Evolutionary conservation across 2,888 invertebrate species (phyloP).

Genomic region (Scaptomyza polygonia): DNA sequence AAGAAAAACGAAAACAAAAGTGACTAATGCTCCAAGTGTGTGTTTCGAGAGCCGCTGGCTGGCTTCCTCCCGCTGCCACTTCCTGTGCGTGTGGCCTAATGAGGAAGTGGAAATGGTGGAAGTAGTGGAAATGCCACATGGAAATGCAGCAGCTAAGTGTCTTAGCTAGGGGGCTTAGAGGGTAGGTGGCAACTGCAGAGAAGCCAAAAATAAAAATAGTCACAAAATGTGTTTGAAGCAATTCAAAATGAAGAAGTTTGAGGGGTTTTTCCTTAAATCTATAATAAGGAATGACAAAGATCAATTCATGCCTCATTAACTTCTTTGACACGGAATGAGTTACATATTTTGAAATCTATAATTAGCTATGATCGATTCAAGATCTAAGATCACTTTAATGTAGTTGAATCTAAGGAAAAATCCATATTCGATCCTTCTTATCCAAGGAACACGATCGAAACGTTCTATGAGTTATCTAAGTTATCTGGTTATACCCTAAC

Average conservation of each 20-base stretch:
- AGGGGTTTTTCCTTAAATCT: slow-evolving; percentile 5
- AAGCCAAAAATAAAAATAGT: slow-evolving; percentile 31
- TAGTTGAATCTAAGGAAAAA: too few species aligned
- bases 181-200: slow-evolving; percentile 45
- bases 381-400: too few species aligned
- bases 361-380: too few species aligned
- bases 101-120: slow-evolving; percentile 57
- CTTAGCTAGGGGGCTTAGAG: neutral
- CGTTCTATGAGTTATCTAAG: neutral
- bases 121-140: slow-evolving; percentile 18
- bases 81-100: slow-evolving; percentile 75
- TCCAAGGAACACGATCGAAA: neutral
- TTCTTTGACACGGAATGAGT: too few species aligned
- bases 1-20: slow-evolving; percentile 72
- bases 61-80: slow-evolving; percentile 64
- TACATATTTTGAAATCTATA: too few species aligned
- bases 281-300: neutral
- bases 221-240: neutral
- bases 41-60: slow-evolving; percentile 13
- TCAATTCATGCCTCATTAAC: neutral
- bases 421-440: neutral
- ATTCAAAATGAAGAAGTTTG: neutral
- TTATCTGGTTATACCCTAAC: too few species aligned
- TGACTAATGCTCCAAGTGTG: slow-evolving; percentile 69
- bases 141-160: slow-evolving; percentile 8